Base-by-base conservation (phyloP, 2,888 invertebrate species). In the Argyresthia goedartella region DNA sequence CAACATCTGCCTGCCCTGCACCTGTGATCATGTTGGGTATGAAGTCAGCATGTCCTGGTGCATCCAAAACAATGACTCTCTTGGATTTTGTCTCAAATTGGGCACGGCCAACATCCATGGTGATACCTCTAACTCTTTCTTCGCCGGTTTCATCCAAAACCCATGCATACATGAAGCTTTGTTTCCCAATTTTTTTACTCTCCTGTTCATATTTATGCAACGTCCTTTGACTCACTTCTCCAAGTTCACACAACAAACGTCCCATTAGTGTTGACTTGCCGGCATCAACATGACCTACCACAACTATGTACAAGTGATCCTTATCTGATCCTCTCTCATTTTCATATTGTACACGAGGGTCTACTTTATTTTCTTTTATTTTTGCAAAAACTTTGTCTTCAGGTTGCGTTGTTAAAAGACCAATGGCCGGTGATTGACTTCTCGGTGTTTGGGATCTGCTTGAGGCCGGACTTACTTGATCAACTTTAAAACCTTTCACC, bases 21-120 rank as follows among this genome's bases (percentile, higher is more conserved):
- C 99, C 99, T 11, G 95, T 95, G 61, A 99, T 99, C 99, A 99
- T 99, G 67, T 99, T 99, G 1, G 99, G 99, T 69, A 99, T 99
- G 70, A 99, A 99, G 76, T 99, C 99, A 73, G 96, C 97, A 76
- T 99, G 99, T 0, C 99, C 99, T 0, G 99, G 99, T 34, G 99
- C 98, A 88, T 99, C 99, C 53, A 99, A 84, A 47, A 99, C 82
- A 0, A 93, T 94, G 0, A 95, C 91, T 76, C 85, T 86, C 81
- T 96, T 96, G 2, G 91, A 90, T 52, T 91, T 89, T 0, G 98
- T 97, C 79, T 97, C 95, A 86, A 99, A 97, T 60, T 94, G 93
- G 13, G 95, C 95, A 61, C 95, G 91, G 0, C 97, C 99, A 11
- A 99, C 93, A 81, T 99, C 99, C 97, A 99, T 99, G 1, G 99